These are phyloP conservation scores for Gephyroberyx darwinii DNA, from an alignment of 2,797 vertebrate species.

Conservation along the genomic window DNA sequence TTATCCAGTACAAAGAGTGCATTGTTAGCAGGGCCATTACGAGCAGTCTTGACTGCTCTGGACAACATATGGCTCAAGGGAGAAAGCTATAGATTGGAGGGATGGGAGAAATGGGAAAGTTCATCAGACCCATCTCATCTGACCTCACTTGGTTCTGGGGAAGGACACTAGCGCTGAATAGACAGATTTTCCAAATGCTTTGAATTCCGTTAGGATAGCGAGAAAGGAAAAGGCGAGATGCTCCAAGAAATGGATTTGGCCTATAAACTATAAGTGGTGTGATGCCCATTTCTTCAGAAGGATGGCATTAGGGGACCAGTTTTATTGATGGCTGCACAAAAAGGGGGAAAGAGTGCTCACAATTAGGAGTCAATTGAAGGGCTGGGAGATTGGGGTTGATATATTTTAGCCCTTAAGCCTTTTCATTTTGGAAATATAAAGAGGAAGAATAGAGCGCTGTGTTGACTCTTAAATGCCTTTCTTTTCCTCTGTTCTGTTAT, in stretches of 20 bases:
- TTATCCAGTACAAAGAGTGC: constrained; percentile 95
- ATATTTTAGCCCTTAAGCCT: constrained; percentile 87
- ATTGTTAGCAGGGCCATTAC: constrained; percentile 96
- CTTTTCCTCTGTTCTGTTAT: constrained; percentile 81
- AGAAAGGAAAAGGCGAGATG: constrained; percentile 77
- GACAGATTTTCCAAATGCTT: constrained; percentile 99
- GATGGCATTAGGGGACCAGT: constrained; percentile 87
- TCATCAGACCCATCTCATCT: constrained; percentile 93
- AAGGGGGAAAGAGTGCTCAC: constrained; percentile 83
- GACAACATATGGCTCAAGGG: constrained; percentile 90
- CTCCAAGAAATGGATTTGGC: constrained; percentile 92
- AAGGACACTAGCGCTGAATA: constrained; percentile 90
- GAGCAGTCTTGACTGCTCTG: constrained; percentile 84
- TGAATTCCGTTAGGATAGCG: constrained; percentile 93
- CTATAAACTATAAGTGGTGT: constrained; percentile 87
- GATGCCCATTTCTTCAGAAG: constrained; percentile 89
- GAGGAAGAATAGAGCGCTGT: constrained; percentile 86
- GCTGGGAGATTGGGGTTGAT: constrained; percentile 82
- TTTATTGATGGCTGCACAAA: constrained; percentile 86
- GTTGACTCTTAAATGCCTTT: constrained; percentile 92
- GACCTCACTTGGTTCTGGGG: constrained; percentile 82
- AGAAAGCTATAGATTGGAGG: constrained; percentile 91
- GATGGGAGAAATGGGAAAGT: constrained; percentile 81
- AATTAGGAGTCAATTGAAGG: constrained; percentile 95
- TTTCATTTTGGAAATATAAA: constrained; percentile 96